Evolutionary conservation across 2,113 vertebrate genomes (phyloP).

Genomic region (Garra rufa): DNA sequence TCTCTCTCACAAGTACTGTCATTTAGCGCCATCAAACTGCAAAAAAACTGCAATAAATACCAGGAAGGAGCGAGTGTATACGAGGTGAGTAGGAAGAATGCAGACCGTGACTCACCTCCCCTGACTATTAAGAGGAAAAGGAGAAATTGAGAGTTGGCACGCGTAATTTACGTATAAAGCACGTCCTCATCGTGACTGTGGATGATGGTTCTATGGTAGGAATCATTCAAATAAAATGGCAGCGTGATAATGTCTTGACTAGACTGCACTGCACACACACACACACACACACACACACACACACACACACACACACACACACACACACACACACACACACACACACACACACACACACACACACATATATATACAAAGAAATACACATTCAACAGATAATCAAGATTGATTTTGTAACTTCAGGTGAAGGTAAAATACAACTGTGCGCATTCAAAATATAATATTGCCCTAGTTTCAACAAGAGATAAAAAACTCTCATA

Average conservation of each 20-base stretch:
- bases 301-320: not conserved
- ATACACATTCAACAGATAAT: not conserved
- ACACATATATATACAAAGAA: not conserved
- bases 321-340: too few relatives aligned
- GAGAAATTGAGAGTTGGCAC: constrained; percentile 20
- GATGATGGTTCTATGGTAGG: not conserved
- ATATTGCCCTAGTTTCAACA: not conserved
- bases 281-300: not conserved
- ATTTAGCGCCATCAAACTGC: not conserved
- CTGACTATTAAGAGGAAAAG: constrained; percentile 41
- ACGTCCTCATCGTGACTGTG: not conserved
- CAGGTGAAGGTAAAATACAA: not conserved
- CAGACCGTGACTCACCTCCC: constrained; percentile 67
- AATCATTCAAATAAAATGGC: not conserved
- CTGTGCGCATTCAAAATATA: not conserved
- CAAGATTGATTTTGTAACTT: not conserved
- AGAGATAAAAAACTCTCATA: not conserved
- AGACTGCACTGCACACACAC: not conserved
- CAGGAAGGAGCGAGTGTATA: constrained; percentile 14
- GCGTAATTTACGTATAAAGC: not conserved
- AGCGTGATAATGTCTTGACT: not conserved
- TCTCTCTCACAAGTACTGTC: not conserved
- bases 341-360: not conserved
- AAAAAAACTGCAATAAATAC: constrained; percentile 11
- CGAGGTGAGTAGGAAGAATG: constrained; percentile 35